phyloP scores from a whole-genome alignment of 2,888 invertebrate species.

The Agapetus fuscipes region DNA sequence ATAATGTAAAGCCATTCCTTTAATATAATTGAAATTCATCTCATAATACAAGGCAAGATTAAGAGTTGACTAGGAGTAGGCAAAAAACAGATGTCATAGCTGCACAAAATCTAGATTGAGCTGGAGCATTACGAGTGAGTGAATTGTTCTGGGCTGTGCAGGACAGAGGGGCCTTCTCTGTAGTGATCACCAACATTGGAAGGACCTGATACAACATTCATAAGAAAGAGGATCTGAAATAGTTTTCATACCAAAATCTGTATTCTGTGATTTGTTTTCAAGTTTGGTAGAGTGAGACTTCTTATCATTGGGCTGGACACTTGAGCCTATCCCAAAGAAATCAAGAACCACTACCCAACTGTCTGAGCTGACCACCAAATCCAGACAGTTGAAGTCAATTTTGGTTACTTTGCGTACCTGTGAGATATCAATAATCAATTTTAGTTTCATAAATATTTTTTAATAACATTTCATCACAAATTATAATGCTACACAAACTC shows the following conservation, averaged over 20 bases:
- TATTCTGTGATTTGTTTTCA: slow-evolving; percentile 18
- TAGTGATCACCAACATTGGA: too few relatives aligned
- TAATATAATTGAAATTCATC: too few relatives aligned
- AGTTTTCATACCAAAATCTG: slow-evolving; percentile 10
- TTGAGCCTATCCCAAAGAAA: slow-evolving; percentile 63
- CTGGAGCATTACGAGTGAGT: too few relatives aligned
- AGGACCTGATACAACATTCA: too few relatives aligned
- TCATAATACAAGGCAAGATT: too few relatives aligned
- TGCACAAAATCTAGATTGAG: too few relatives aligned
- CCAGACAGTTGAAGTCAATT: slow-evolving; percentile 86
- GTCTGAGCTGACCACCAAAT: slow-evolving; percentile 83
- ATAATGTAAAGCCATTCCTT: too few relatives aligned
- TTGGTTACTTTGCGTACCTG: slow-evolving; percentile 56
- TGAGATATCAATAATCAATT: slow-evolving; percentile 21
- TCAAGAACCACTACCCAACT: slow-evolving; percentile 94
- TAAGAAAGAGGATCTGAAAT: not conserved
- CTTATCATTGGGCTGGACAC: slow-evolving; percentile 6
- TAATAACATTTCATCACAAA: too few relatives aligned
- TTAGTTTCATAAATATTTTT: too few relatives aligned
- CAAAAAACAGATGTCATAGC: not conserved
- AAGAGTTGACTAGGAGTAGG: not conserved
- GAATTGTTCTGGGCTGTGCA: too few relatives aligned
- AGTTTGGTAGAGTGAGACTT: slow-evolving; percentile 4
- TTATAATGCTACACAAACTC: slow-evolving; percentile 23
- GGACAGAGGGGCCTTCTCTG: too few relatives aligned